phyloP scores from a whole-genome alignment of 2,888 invertebrate species.

The Lithophane leautieri region DNA sequence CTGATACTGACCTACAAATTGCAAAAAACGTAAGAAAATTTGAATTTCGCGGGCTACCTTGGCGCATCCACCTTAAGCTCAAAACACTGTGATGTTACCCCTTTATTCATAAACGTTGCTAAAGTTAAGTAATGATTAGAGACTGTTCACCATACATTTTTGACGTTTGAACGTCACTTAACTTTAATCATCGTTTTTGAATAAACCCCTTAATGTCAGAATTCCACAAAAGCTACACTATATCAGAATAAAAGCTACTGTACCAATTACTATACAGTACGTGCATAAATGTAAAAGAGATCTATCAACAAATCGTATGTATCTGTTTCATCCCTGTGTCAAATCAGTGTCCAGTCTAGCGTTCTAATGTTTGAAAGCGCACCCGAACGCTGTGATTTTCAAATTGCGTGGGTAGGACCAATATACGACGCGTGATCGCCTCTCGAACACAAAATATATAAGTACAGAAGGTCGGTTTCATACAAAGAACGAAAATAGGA shows the following conservation, averaged over 20 bases:
- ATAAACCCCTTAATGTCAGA: too few relatives aligned
- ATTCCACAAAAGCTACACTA: background rate
- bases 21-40: too few relatives aligned
- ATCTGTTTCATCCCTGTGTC: constrained; percentile 1
- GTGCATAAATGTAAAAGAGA: background rate
- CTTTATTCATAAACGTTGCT: too few relatives aligned
- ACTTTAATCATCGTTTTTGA: too few relatives aligned
- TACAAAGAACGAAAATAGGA: background rate
- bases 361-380: constrained; percentile 14
- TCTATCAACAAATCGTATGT: constrained; percentile 4
- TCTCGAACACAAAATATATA: background rate
- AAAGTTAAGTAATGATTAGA: too few relatives aligned
- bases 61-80: too few relatives aligned
- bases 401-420: constrained; percentile 77
- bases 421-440: constrained; percentile 69
- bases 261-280: background rate
- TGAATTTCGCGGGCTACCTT: too few relatives aligned
- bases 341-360: constrained; percentile 29
- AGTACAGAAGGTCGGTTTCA: background rate
- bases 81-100: background rate
- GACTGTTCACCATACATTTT: too few relatives aligned
- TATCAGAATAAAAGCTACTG: too few relatives aligned
- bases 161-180: too few relatives aligned
- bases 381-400: constrained; percentile 65
- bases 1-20: too few relatives aligned